Percentiles rank a stretch among this genome's conserved stretches.
phyloP scores from a whole-genome alignment of 2,888 invertebrate species.

The Euclidia mi region DNA sequence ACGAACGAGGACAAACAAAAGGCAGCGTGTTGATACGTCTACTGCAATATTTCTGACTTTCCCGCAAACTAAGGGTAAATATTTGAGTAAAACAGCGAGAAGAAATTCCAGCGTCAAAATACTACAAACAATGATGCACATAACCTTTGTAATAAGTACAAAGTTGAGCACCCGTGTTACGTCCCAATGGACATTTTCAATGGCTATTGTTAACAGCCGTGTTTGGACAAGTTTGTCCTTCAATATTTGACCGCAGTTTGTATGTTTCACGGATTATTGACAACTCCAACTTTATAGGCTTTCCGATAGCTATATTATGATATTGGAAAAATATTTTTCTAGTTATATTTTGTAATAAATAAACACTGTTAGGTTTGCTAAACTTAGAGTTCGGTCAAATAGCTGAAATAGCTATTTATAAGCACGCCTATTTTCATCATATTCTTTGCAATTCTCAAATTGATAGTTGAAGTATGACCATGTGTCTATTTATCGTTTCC shows the following conservation, averaged over 20 bases:
- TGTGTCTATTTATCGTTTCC: too few species aligned
- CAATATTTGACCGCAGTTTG: conserved; percentile 54
- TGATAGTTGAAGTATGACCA: too few species aligned
- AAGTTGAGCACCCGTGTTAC: conserved; percentile 48
- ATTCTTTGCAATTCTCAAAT: too few species aligned
- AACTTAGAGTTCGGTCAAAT: too few species aligned
- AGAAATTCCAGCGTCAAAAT: conserved; percentile 19
- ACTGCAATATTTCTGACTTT: conserved; percentile 7
- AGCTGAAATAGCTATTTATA: too few species aligned
- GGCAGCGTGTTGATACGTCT: conserved; percentile 7
- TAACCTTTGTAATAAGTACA: conserved; percentile 37
- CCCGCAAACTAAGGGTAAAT: background rate
- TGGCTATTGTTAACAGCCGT: conserved; percentile 66
- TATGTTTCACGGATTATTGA: conserved; percentile 34
- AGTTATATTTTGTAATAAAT: background rate
- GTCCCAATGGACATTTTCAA: conserved; percentile 64
- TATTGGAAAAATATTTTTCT: background rate
- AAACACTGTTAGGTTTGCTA: too few species aligned
- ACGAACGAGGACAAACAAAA: conserved; percentile 8
- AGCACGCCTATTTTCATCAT: too few species aligned
- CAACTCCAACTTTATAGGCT: conserved; percentile 2
- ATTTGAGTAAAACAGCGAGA: background rate
- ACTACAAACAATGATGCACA: conserved; percentile 21
- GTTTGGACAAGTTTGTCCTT: conserved; percentile 68
- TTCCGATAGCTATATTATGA: background rate